Evolutionary conservation across 2,888 invertebrate species (phyloP), one percentile per base, ranked within the genome.

Genomic region (Steinernema carpocapsae): DNA sequence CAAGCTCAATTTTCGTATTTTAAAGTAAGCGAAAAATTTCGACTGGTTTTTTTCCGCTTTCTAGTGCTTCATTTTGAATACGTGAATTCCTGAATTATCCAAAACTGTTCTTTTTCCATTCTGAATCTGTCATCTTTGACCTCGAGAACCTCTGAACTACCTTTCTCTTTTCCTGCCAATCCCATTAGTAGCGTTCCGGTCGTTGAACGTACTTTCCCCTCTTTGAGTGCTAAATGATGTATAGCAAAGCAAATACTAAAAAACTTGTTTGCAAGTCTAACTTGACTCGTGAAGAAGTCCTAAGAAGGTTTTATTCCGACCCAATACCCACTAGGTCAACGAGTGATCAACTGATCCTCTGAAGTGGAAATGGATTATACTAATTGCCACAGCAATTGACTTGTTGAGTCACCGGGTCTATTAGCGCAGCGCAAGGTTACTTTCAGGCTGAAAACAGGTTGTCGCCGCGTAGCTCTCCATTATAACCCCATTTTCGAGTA

Each of bases 401-500:
- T 37, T 37, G 37, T 37, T 37, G 37, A 3, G 37, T 56, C 56
- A 56, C 22, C 26, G 24, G 17, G 48, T 48, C 48, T 4, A 19
- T 19, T 48, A 19, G 48, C 48, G 14, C 17, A 19, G 48, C 48
- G 14, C 17, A 48, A 48, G 48, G 48, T 48, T 48, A 48, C 4
- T 19, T 4, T 19, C n/a, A n/a, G n/a, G 48, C 48, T 14, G 4
- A 4, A 17, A 48, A 48, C 48, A 3, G 48, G 48, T 48, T 48
- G 3, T 14, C 14, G 17, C 3, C 37, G 37, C 37, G 37, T 10
- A 37, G 10, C 37, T 37, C 37, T 37, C 17, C 14, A 32, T 64
- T 7, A 64, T 32, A 64, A 64, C 19, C n/a, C 32, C 32, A 32
- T 64, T 29, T 64, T 29, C 37, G 64, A 64, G 64, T 64, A 32